Evolutionary conservation across 1,140 invertebrate genomes (phyloP).

Genomic region (Drosophila repletoides): DNA sequence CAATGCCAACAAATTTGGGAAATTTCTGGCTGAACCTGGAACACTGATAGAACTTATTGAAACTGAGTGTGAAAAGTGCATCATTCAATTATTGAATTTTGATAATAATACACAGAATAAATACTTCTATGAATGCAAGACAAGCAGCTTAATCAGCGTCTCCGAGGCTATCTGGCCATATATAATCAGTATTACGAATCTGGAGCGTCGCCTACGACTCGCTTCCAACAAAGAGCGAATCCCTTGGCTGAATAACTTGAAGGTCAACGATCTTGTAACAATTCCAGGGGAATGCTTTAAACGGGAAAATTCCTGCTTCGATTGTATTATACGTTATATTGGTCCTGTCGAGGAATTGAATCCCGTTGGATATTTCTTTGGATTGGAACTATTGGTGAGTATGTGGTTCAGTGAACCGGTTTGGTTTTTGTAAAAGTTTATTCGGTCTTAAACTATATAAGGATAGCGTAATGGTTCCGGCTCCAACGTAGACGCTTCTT

Average conservation of each 20-base stretch:
- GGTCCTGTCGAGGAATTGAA: conserved; percentile 84
- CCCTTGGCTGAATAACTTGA: conserved; percentile 78
- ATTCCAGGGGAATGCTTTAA: conserved; percentile 76
- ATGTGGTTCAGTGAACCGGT: too few relatives aligned
- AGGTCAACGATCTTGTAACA: conserved; percentile 69
- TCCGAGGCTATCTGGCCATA: conserved; percentile 82
- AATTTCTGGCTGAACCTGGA: conserved; percentile 32
- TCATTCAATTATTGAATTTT: conserved; percentile 53
- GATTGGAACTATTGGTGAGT: conserved; percentile 84
- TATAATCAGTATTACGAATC: conserved; percentile 83
- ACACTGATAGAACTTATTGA: conserved; percentile 49
- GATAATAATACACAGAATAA: conserved; percentile 27
- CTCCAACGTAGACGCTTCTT: too few relatives aligned
- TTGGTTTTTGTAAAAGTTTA: too few relatives aligned
- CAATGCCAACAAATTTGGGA: conserved; percentile 6
- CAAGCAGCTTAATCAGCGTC: conserved; percentile 32
- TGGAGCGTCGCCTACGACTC: conserved; percentile 83
- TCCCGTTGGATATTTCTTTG: conserved; percentile 84
- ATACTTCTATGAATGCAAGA: conserved; percentile 50
- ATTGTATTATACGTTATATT: conserved; percentile 83
- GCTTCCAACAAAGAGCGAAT: conserved; percentile 82
- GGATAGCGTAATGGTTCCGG: too few relatives aligned
- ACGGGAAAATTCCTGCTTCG: conserved; percentile 20
- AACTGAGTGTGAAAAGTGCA: conserved; percentile 29
- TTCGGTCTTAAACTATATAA: too few relatives aligned